These are phyloP conservation scores for Andrena minutula DNA, from an alignment of 2,888 invertebrate species.

Conservation along the genomic window DNA sequence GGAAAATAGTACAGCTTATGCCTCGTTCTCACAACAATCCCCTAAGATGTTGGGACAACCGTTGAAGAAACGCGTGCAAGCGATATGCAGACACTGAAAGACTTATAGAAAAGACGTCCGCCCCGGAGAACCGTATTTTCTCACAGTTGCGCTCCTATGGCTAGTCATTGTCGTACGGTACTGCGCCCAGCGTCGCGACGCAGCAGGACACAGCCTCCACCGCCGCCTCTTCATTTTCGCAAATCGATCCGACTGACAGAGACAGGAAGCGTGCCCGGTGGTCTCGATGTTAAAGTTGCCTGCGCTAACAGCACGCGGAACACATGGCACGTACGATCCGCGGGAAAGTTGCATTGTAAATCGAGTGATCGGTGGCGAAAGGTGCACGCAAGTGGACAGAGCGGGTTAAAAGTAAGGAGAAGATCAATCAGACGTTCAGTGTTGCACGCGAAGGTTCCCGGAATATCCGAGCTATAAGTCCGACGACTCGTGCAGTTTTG, in stretches of 20 bases:
- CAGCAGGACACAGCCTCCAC: conserved; percentile 66
- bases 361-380: neutral
- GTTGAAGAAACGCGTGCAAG: neutral
- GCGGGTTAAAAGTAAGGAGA: neutral
- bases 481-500: too few species aligned
- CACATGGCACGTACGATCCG: conserved; percentile 7
- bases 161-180: conserved; percentile 42
- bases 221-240: conserved; percentile 55
- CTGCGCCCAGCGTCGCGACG: conserved; percentile 68
- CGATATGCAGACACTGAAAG: neutral
- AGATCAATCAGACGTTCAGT: neutral
- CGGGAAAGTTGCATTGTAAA: neutral
- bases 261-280: conserved; percentile 47
- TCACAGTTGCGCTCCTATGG: neutral
- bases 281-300: conserved; percentile 41
- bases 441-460: too few species aligned
- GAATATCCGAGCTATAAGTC: too few species aligned
- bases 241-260: conserved; percentile 65
- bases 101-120: neutral
- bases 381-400: conserved; percentile 9
- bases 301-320: conserved; percentile 31
- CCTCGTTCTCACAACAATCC: too few species aligned
- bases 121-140: neutral
- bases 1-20: too few species aligned
- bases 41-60: neutral